Percentiles rank a stretch among this genome's conserved stretches.
Evolutionary conservation across 2,113 vertebrate species (phyloP).

Genomic region (Pseudopipra pipra): DNA sequence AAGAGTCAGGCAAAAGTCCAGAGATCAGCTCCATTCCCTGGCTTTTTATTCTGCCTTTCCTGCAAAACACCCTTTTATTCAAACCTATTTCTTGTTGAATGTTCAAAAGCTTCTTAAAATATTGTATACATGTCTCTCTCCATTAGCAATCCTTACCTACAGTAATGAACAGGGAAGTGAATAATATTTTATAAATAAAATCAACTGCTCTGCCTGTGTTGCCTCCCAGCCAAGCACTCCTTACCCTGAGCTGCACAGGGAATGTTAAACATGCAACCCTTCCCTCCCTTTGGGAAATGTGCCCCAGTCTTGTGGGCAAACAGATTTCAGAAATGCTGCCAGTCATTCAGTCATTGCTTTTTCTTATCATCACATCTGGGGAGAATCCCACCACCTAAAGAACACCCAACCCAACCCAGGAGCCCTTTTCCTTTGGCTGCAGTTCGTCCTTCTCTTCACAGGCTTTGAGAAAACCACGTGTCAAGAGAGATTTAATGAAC

Average conservation of each 20-base stretch:
- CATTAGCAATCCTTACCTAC: background rate
- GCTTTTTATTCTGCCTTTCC: background rate
- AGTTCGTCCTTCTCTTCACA: background rate
- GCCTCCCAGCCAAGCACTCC: background rate
- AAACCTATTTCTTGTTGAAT: background rate
- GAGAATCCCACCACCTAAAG: background rate
- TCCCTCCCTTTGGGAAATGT: background rate
- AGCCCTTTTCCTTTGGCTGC: background rate
- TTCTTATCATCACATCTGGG: background rate
- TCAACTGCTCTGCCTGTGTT: background rate
- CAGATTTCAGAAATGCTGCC: background rate
- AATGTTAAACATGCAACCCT: fast-evolving
- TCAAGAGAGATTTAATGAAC: background rate
- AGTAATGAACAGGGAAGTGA: background rate
- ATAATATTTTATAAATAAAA: background rate
- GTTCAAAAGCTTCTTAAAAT: background rate
- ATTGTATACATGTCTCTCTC: background rate
- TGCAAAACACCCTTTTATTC: background rate
- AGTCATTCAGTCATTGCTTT: background rate
- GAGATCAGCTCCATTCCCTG: background rate
- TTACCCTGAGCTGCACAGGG: background rate
- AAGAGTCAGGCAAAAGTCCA: background rate
- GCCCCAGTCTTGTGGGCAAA: background rate
- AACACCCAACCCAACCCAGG: background rate
- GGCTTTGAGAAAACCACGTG: background rate